These are phyloP conservation scores for Heliopora coerulea DNA, from an alignment of 92 coral and sea anemone species.

Conservation along the genomic window DNA sequence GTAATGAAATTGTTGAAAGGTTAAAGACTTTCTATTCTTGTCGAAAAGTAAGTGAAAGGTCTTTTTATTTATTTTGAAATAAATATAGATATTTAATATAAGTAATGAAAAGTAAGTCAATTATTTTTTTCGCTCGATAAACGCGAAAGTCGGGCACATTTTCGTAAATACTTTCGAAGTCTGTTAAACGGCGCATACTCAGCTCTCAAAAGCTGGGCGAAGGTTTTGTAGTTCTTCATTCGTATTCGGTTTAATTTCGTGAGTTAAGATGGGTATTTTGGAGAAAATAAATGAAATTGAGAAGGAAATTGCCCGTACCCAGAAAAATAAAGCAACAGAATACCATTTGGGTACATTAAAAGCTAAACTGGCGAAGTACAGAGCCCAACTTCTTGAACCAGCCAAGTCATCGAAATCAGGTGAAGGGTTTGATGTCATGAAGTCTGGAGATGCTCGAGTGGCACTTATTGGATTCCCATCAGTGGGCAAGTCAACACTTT, in stretches of 20 bases:
- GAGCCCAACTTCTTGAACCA: constrained; percentile 88
- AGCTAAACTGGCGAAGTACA: constrained; percentile 96
- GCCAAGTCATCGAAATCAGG: constrained; percentile 84
- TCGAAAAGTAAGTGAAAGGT: neutral
- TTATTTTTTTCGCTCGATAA: neutral
- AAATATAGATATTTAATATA: neutral
- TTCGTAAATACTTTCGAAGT: neutral
- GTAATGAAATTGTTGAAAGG: neutral
- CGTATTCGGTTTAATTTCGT: neutral
- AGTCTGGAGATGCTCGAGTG: constrained; percentile 98
- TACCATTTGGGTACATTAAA: constrained; percentile 91
- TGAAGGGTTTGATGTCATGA: constrained; percentile 99
- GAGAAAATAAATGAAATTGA: constrained; percentile 92
- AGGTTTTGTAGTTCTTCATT: neutral
- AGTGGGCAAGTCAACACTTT: constrained; percentile 91
- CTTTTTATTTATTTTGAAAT: neutral
- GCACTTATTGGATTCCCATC: constrained; percentile 98
- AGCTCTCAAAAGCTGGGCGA: neutral
- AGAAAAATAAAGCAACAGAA: constrained; percentile 97
- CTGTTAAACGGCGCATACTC: too few relatives aligned
- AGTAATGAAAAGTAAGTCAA: neutral
- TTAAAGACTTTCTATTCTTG: too few relatives aligned
- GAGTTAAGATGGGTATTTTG: constrained; percentile 78
- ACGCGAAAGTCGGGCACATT: neutral
- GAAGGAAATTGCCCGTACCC: constrained; percentile 95